Evolutionary conservation across 2,888 invertebrate species (phyloP), one percentile per base, ranked within the genome.

Genomic region (Scaptomyza polygonia): DNA sequence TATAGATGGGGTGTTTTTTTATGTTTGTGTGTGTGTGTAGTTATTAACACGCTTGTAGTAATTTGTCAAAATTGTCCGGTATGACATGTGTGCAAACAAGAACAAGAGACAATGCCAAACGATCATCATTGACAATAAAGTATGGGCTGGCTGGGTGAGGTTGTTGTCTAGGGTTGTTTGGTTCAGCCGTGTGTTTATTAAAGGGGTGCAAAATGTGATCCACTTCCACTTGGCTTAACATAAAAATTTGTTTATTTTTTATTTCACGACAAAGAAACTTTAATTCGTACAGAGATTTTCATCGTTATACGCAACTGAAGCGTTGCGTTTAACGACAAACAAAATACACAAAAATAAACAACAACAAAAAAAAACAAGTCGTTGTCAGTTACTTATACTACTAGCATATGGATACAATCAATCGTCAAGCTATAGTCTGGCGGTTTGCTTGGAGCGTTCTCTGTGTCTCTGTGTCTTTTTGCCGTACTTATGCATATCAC

Each of bases 81-180:
- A 83, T 87, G 85, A 87, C 88, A 85, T 87, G 88, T 87, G 86
- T 77, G 84, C 69, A 87, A 87, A 85, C 88, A 87, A 72, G 67
- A 45, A 56, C 62, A 16, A 5, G 68, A 57, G 52, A 81, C 64
- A 77, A 73, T 64, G 67, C n/a, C 49, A 49, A 36, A 32, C 53
- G 72, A 67, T 76, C 67, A 49, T 16, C 30, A 5, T 5, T 32
- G 7, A 45, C 42, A 59, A 53, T 36, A 34, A 29, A 14, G n/a
- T 8, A 21, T 12, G 16, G 16, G 25, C 21, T 21, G 21, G 11
- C 12, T 34, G 32, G 12, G 11, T 16, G 27, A 6, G 39, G 55
- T 32, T 12, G n/a, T n/a, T n/a, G n/a, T 11, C 18, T 25, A 16
- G 39, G 61, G 52, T 44, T 32, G 47, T 5, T 39, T 29, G 2